Evolutionary conservation across 2,797 vertebrate genomes (phyloP).

Genomic region (Bovichtus diacanthus): DNA sequence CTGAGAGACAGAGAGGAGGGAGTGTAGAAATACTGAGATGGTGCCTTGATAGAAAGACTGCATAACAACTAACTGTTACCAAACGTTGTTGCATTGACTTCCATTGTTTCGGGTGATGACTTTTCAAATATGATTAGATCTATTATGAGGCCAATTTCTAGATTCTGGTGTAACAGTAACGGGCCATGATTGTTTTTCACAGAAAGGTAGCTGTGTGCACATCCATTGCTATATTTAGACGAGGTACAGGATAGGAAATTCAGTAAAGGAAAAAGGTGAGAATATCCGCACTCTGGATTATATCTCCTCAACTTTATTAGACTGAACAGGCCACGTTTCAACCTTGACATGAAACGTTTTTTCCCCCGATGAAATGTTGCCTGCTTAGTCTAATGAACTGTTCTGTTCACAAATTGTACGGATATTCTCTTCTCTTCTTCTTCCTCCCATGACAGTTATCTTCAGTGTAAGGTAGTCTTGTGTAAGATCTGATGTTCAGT

Average conservation of each 20-base stretch:
- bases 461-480: slow-evolving; percentile 14
- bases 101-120: slow-evolving; percentile 13
- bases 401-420: neutral
- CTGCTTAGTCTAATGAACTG: neutral
- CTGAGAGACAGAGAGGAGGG: slow-evolving; percentile 30
- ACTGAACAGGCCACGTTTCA: neutral
- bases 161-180: slow-evolving; percentile 23
- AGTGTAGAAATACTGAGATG: slow-evolving; percentile 39
- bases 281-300: neutral
- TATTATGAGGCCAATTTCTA: neutral
- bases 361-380: neutral
- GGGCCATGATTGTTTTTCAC: slow-evolving; percentile 29
- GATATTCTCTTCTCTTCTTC: neutral
- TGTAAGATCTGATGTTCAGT: slow-evolving; percentile 38
- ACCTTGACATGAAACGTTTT: neutral
- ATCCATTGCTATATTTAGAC: neutral
- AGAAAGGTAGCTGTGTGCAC: neutral
- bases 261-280: neutral
- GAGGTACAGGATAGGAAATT: slow-evolving; percentile 1
- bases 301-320: neutral
- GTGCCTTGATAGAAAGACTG: slow-evolving; percentile 43
- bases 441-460: neutral
- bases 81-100: neutral
- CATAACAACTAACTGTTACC: neutral
- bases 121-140: slow-evolving; percentile 31